These are phyloP conservation scores for Heterochromis multidens DNA, from an alignment of 2,113 vertebrate species.

Conservation along the genomic window DNA sequence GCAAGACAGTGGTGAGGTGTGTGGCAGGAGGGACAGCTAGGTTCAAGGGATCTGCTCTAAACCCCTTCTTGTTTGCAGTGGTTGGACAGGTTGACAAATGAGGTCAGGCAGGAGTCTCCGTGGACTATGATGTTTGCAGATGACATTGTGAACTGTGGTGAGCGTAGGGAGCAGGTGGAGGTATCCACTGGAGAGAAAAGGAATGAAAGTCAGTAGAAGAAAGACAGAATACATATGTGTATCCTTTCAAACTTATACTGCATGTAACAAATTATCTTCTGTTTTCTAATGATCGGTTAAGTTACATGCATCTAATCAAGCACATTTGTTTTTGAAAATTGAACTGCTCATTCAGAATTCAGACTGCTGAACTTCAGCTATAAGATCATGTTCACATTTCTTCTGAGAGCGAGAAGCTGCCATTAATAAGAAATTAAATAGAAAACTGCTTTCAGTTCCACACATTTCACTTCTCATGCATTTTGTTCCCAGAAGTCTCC, in stretches of 20 bases:
- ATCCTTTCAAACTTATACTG: not conserved
- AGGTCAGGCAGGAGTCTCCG: not conserved
- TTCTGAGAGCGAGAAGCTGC: not conserved
- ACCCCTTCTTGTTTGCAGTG: not conserved
- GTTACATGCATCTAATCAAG: too few relatives aligned
- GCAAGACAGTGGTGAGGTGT: too few relatives aligned
- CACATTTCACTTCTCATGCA: not conserved
- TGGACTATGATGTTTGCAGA: not conserved
- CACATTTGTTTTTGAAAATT: not conserved
- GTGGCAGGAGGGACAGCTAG: too few relatives aligned
- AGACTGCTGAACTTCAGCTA: not conserved
- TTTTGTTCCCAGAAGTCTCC: not conserved
- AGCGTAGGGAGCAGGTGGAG: not conserved
- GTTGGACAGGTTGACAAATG: not conserved
- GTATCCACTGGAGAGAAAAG: not conserved
- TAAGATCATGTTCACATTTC: not conserved
- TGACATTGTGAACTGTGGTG: not conserved
- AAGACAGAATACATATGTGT: not conserved
- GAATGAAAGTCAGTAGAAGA: not conserved
- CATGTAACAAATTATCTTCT: not conserved
- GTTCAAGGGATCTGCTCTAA: not conserved
- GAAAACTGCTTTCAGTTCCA: not conserved
- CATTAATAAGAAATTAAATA: not conserved
- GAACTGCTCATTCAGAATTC: not conserved
- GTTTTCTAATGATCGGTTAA: not conserved